Evolutionary conservation across 2,888 invertebrate species (phyloP), one percentile per base, ranked within the genome.

Genomic region (Neoaliturus tenellus): DNA sequence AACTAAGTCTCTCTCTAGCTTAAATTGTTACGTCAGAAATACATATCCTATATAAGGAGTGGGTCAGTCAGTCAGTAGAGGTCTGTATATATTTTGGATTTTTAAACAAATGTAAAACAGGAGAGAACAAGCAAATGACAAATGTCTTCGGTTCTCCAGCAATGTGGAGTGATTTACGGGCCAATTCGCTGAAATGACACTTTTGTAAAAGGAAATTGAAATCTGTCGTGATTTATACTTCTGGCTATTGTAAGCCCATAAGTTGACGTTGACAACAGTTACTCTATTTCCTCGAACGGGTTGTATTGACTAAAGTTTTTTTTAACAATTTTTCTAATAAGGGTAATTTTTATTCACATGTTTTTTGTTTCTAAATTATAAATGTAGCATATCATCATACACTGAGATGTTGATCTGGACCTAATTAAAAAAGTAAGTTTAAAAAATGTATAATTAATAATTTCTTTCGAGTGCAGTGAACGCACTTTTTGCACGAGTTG

Each of bases 191-290:
- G 62, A 62, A 62, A 28, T 62, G 62, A 62, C 62, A 31, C 62
- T 62, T 62, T 62, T 31, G 62, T 62, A 31, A 62, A 51, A 28
- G 62, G 62, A 62, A 62, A 62, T 62, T 62, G 62, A 62, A 62
- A 62, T 62, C 62, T 31, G 62, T 8, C 31, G 4, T 62, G 62
- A 62, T 62, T 62, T 62, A 62, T 62, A 8, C 28, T 55, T 25
- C 62, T 3, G 62, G 62, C 28, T 62, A n/a, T 62, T 62, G 62
- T 62, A 62, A 44, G 28, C 58, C 58, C 25, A 58, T 23, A 25
- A 20, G 58, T 10, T 51, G n/a, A 10, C n/a, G 14, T 20, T 25
- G 4, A 58, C 58, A 58, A 8, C 14, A 58, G 58, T 58, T 58
- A 58, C 58, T 58, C 14, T 14, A 23, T 58, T 23, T 23, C 58